Evolutionary conservation across 2,113 vertebrate genomes (phyloP), one percentile per base, ranked within the genome.

Genomic region (Dasyprocta punctata): DNA sequence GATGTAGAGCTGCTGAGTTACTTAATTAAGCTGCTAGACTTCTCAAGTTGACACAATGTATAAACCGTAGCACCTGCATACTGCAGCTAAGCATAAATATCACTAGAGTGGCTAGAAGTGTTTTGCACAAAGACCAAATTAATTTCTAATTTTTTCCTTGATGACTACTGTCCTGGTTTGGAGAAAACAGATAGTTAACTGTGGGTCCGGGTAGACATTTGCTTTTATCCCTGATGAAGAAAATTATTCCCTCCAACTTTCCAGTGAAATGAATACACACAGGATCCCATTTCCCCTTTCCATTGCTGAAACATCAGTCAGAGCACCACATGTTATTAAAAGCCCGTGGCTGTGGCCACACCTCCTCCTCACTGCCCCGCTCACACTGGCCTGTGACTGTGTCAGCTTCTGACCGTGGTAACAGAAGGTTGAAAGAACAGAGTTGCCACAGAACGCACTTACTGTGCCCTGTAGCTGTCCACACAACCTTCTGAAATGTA

Each of bases 201-300:
- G 97, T 97, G 97, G 98, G 97, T 75, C 56, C 96, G 97, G 89
- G 95, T 47, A 98, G 95, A 93, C 97, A 88, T 98, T 20, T 86
- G 54, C 97, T 96, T 98, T 95, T 49, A 97, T 83, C 86, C 26
- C 96, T 98, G 98, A 95, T 86, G 90, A 92, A 44, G 97, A 98
- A 56, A 88, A 90, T 69, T 73, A 98, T 67, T 86, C 69, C 95
- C 73, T 58, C 94, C 93, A 97, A 97, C 82, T 92, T 98, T 98
- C 98, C 95, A 97, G 89, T 87, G 96, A 98, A 98, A 97, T 93
- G 98, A 98, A 95, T 97, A 96, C 84, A 89, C 95, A 97, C 87
- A 17, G 54, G 17, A 94, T 98, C 98, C 98, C 96, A 96, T 96
- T 26, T 28, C 26, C 60, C 60, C 60, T 61, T 61, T 61, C 26